Conservation (phyloP, 2,797 vertebrate genomes). For the Muscicapa comitata region DNA sequence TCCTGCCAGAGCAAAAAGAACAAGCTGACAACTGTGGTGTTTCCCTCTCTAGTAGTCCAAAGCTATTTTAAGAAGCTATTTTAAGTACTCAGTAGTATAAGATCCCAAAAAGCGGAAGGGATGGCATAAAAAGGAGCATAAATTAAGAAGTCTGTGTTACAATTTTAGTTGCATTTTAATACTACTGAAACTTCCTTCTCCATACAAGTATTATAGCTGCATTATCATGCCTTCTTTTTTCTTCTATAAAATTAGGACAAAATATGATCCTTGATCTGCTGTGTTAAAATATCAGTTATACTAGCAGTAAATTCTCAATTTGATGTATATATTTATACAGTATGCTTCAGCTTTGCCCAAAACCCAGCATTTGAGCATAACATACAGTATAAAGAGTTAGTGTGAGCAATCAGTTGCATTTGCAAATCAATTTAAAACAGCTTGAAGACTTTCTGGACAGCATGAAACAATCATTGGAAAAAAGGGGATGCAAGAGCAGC, state of each 20-base stretch:
- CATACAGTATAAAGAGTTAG: background rate
- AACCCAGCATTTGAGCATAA: background rate
- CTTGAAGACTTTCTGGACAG: background rate
- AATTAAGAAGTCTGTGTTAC: background rate
- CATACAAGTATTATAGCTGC: background rate
- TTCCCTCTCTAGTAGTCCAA: background rate
- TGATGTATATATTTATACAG: background rate
- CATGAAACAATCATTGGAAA: background rate
- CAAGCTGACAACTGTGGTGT: background rate
- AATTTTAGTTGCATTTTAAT: background rate
- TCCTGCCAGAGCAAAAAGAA: background rate
- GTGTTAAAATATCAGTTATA: background rate
- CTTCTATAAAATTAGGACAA: background rate
- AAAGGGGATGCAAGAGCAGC: background rate
- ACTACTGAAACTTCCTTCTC: background rate
- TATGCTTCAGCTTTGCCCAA: background rate
- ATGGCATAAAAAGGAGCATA: background rate
- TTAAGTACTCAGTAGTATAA: background rate
- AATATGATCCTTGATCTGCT: background rate
- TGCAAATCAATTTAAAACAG: constrained; percentile 12
- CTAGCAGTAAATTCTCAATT: background rate
- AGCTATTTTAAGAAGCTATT: background rate
- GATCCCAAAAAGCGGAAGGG: background rate
- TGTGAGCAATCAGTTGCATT: background rate
- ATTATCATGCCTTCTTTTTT: background rate